phyloP scores from a whole-genome alignment of 2,888 invertebrate genomes.

The Bombyx huttoni region DNA sequence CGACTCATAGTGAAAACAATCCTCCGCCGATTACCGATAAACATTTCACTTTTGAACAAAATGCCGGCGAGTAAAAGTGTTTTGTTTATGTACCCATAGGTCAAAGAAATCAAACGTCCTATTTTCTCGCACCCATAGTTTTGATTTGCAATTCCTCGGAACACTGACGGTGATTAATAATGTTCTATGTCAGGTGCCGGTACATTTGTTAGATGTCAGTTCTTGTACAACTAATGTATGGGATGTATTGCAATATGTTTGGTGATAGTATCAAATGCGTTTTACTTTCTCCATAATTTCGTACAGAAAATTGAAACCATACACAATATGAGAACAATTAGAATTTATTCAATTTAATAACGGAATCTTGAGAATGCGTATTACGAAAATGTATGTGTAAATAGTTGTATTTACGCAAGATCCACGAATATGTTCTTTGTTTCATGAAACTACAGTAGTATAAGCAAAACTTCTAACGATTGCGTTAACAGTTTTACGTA shows the following conservation, averaged over 20 bases:
- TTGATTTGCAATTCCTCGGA: not conserved
- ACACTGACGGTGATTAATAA: not conserved
- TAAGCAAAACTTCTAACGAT: slow-evolving; percentile 16
- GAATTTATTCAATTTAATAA: no score
- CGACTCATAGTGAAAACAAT: slow-evolving; percentile 55
- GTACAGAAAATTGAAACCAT: not conserved
- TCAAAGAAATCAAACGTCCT: slow-evolving; percentile 24
- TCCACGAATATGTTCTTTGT: not conserved
- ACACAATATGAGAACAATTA: no score
- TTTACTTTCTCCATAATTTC: not conserved
- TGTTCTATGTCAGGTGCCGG: not conserved
- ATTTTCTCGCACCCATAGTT: slow-evolving; percentile 11
- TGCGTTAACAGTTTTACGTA: slow-evolving; percentile 27
- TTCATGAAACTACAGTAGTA: not conserved
- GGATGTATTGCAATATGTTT: not conserved
- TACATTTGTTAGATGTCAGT: not conserved
- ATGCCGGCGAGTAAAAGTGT: slow-evolving; percentile 39
- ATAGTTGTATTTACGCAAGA: no score
- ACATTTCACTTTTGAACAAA: slow-evolving; percentile 42
- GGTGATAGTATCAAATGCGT: not conserved
- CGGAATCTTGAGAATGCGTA: no score
- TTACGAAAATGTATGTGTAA: no score
- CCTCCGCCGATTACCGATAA: slow-evolving; percentile 32
- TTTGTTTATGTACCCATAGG: slow-evolving; percentile 27
- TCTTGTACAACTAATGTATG: not conserved